A percentile compares a stretch with the other conserved stretches of the same genome.
phyloP scores from a whole-genome alignment of 1,140 invertebrate genomes.

The Uloborus diversus region DNA sequence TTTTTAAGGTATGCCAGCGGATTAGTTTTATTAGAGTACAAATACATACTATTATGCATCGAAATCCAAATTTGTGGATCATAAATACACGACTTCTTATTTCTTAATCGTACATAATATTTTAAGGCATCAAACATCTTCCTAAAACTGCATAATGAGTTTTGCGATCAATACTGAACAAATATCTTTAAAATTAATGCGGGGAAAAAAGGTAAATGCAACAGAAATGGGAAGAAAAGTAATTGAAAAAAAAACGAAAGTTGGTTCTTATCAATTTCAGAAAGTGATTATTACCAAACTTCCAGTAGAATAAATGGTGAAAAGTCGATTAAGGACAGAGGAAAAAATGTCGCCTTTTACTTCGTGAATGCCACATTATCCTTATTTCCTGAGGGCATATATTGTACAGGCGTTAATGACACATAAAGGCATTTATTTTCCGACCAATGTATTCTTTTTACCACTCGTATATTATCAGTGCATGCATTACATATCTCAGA shows the following conservation, averaged over 20 bases:
- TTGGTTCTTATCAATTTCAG: background rate
- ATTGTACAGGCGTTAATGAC: slow-evolving; percentile 37
- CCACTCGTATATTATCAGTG: background rate
- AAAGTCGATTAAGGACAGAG: slow-evolving; percentile 17
- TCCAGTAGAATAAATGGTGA: background rate
- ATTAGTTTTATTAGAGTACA: too few relatives aligned
- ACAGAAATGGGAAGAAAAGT: too few relatives aligned
- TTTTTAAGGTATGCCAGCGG: too few relatives aligned
- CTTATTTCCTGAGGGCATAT: slow-evolving; percentile 40
- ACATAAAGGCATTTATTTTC: slow-evolving; percentile 44
- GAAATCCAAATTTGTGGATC: too few relatives aligned
- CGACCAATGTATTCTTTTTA: slow-evolving; percentile 17
- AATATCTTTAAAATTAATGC: too few relatives aligned
- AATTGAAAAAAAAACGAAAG: background rate
- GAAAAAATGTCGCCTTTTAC: slow-evolving; percentile 10
- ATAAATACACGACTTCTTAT: too few relatives aligned
- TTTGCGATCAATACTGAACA: too few relatives aligned
- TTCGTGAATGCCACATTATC: background rate
- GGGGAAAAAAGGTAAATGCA: too few relatives aligned
- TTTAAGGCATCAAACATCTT: too few relatives aligned
- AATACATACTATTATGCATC: too few relatives aligned
- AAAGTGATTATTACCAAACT: slow-evolving; percentile 23
- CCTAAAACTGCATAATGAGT: too few relatives aligned
- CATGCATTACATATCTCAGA: slow-evolving; percentile 6
- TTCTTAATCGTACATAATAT: too few relatives aligned